Evolutionary conservation across 2,888 invertebrate genomes (phyloP), one percentile per base, ranked within the genome.

Genomic region (Acleris holmiana): DNA sequence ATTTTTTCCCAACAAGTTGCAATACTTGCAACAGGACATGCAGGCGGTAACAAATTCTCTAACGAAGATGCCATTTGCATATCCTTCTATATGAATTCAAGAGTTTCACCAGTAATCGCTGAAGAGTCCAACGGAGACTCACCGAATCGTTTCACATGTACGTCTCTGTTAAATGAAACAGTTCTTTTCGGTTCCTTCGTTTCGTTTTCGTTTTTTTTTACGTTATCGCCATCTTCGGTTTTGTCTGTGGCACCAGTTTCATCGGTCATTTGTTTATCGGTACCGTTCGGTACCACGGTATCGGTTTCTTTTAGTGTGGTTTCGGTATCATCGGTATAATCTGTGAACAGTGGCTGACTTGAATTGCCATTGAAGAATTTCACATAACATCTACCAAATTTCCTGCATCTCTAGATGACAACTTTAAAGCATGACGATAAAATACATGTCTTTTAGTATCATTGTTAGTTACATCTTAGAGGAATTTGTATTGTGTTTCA

Each of bases 91-190:
- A 23, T 6, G 44, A 15, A 4, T 8, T 54, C 75, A 76, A 77
- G 76, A 78, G 76, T 19, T 19, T 4, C 18, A 53, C 55, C 66
- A 67, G 58, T 17, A 65, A 51, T 53, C 21, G 50, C 25, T 59
- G 76, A 78, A 91, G 61, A 49, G 58, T 58, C 67, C 56, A 41
- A 47, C 55, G 56, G 70, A 64, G 76, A 91, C 95, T 95, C 95
- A 96, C 97, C 96, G 93, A 97, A 97, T 93, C 97, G 94, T 91
- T 97, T 97, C 84, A 97, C 96, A 93, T 97, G 97, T 81, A 97
- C 97, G 94, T 97, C 97, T 89, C 96, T 94, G 94, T 97, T 97
- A 94, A 97, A 97, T 86, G 97, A 97, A 79, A 97, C 97, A 93
- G 96, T 88, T 94, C 95, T 88, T 86, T 88, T 89, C 77, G 89